Conservation (phyloP, 2,113 vertebrate genomes). For the Desmodus rotundus region DNA sequence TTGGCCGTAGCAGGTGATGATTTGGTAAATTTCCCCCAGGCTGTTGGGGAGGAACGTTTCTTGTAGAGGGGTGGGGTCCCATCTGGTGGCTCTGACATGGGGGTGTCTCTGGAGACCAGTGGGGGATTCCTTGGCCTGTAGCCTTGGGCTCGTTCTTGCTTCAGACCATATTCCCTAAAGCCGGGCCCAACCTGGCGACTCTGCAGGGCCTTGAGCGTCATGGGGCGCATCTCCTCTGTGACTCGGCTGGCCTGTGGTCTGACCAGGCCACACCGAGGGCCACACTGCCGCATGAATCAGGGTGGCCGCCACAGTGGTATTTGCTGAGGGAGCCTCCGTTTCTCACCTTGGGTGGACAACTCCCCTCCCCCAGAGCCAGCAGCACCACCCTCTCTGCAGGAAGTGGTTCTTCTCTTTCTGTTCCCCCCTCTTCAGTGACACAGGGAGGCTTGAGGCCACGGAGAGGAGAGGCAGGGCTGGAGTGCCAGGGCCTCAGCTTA, state of each 20-base stretch:
- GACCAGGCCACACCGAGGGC: fast-evolving
- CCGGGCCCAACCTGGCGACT: fast-evolving
- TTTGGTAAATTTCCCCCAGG: no score
- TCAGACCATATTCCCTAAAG: not conserved
- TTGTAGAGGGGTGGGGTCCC: not conserved
- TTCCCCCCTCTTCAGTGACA: not conserved
- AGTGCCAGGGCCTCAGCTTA: not conserved
- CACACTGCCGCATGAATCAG: fast-evolving
- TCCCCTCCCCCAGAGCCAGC: not conserved
- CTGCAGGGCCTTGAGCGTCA: fast-evolving
- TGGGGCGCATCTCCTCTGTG: not conserved
- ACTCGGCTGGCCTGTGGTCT: not conserved
- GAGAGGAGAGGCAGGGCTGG: not conserved
- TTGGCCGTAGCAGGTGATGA: not conserved
- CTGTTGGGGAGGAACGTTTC: not conserved
- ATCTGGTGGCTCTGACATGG: not conserved
- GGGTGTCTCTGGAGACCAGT: not conserved
- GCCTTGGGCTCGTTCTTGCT: not conserved
- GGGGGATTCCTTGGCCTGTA: not conserved
- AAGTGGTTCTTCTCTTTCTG: constrained; percentile 42
- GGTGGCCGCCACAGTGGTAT: fast-evolving
- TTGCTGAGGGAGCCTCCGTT: not conserved
- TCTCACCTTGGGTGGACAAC: not conserved
- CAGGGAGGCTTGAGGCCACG: fast-evolving
- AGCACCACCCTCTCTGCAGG: not conserved